Conservation (phyloP, 2,797 vertebrate genomes). For the Cyclopterus lumpus region DNA sequence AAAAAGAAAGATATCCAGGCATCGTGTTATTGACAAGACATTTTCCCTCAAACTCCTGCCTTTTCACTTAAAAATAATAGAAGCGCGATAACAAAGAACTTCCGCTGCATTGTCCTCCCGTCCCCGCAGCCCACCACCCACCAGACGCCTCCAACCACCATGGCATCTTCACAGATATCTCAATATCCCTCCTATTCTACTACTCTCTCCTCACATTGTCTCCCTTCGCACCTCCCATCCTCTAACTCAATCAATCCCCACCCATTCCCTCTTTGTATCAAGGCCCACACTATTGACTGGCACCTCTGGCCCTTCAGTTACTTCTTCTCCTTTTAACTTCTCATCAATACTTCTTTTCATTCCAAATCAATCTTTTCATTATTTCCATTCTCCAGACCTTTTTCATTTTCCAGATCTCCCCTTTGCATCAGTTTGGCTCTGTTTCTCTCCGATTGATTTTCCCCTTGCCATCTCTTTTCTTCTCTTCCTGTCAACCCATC, state of each 20-base stretch:
- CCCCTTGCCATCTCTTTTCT: neutral
- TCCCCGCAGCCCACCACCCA: neutral
- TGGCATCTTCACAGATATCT: neutral
- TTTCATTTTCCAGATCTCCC: conserved; percentile 13
- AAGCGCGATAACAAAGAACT: conserved; percentile 27
- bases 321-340: neutral
- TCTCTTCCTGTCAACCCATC: conserved; percentile 6
- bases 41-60: neutral
- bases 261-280: conserved; percentile 13
- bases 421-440: conserved; percentile 10
- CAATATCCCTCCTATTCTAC: conserved; percentile 13
- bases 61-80: neutral
- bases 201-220: neutral
- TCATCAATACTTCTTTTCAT: conserved; percentile 18
- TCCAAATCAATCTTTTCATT: conserved; percentile 50
- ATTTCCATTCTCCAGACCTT: conserved; percentile 19
- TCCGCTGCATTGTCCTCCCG: conserved; percentile 5
- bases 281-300: conserved; percentile 18
- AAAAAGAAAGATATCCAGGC: neutral
- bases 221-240: neutral
- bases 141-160: neutral
- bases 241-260: conserved; percentile 9
- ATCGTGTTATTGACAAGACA: neutral
- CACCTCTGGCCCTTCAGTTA: neutral
- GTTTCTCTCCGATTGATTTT: conserved; percentile 42